phyloP scores from a whole-genome alignment of 1,140 invertebrate genomes.

The Octopus bimaculoides region DNA sequence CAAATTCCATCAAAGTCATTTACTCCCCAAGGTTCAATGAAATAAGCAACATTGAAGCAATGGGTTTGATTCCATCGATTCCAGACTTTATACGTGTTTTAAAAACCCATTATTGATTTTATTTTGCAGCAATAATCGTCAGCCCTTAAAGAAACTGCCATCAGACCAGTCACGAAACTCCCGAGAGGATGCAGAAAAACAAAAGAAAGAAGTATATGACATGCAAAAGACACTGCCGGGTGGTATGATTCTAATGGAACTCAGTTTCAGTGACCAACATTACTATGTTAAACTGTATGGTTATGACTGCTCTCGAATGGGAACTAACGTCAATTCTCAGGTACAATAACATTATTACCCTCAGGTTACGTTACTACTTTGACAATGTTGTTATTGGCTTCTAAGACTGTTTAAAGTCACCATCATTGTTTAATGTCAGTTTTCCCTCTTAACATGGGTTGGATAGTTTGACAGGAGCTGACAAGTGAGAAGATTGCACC shows the following conservation, averaged over 20 bases:
- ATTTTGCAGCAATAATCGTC: background rate
- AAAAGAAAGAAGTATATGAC: conserved; percentile 54
- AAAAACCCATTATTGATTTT: background rate
- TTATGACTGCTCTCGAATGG: conserved; percentile 66
- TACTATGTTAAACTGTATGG: conserved; percentile 73
- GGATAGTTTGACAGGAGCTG: no score
- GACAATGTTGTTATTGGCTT: no score
- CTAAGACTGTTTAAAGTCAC: background rate
- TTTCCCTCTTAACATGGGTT: no score
- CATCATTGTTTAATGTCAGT: no score
- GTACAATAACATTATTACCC: conserved; percentile 23
- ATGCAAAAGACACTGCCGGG: conserved; percentile 69
- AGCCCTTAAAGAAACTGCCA: background rate
- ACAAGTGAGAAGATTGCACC: no score
- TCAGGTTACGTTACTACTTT: no score
- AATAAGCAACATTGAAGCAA: no score
- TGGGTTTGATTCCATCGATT: background rate
- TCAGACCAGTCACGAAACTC: background rate
- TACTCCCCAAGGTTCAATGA: no score
- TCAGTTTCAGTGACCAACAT: conserved; percentile 72
- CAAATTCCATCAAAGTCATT: no score
- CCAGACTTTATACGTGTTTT: background rate
- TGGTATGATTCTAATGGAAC: conserved; percentile 67
- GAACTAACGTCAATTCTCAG: conserved; percentile 50
- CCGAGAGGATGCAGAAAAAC: background rate